Conservation (phyloP, 1,140 invertebrate species). For the Schlechtendalia chinensis region DNA sequence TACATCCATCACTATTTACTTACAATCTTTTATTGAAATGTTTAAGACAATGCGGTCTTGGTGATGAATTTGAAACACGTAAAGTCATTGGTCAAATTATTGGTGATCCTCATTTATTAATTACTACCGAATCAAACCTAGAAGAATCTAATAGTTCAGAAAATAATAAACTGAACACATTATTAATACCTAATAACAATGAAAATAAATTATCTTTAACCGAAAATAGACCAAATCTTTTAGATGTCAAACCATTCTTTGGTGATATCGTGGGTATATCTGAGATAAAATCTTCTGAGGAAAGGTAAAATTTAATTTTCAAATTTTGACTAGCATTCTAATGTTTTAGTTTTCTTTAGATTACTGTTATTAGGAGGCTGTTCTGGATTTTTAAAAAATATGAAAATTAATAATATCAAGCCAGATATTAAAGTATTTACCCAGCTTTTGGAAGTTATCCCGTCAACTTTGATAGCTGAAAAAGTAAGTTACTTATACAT, state of each 20-base stretch:
- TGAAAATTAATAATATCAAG: conserved; percentile 65
- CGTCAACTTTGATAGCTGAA: conserved; percentile 66
- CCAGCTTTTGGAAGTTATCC: conserved; percentile 70
- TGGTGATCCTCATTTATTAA: conserved; percentile 28
- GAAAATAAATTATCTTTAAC: background rate
- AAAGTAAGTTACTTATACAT: conserved; percentile 55
- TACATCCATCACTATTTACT: conserved; percentile 68
- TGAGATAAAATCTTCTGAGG: conserved; percentile 62
- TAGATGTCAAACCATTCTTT: conserved; percentile 61
- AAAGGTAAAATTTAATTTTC: conserved; percentile 56
- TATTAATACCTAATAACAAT: background rate
- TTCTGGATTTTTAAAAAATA: conserved; percentile 69
- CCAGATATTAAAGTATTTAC: conserved; percentile 80
- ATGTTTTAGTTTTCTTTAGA: conserved; percentile 54
- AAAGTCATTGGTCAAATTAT: conserved; percentile 35
- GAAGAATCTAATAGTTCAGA: conserved; percentile 14
- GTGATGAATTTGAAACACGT: conserved; percentile 60
- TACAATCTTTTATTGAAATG: conserved; percentile 80
- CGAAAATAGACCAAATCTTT: conserved; percentile 58
- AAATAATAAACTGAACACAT: background rate
- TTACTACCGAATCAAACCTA: background rate
- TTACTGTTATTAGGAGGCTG: conserved; percentile 79
- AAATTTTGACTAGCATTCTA: background rate
- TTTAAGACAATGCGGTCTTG: conserved; percentile 76
- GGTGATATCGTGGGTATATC: conserved; percentile 61